Conservation (phyloP, 1,140 invertebrate genomes). For the Pseudomyrmex concolor region DNA sequence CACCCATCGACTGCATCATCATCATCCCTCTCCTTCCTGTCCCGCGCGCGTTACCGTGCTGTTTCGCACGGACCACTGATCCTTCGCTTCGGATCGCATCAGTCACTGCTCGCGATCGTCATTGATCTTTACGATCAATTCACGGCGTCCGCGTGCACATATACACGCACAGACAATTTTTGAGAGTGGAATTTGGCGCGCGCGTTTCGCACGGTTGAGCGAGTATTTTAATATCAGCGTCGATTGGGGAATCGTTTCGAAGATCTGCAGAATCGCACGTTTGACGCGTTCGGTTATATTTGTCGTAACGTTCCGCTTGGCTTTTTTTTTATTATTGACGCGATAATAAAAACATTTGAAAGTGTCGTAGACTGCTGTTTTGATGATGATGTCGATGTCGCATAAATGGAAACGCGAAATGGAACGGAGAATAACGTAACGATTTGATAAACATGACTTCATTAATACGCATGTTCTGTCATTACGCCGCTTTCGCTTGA, state of each 20-base stretch:
- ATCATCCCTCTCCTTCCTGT: slow-evolving; percentile 43
- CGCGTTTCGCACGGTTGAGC: neutral
- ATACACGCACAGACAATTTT: slow-evolving; percentile 12
- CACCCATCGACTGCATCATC: slow-evolving; percentile 59
- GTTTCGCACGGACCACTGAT: slow-evolving; percentile 60
- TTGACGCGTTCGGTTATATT: neutral
- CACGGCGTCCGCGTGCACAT: neutral
- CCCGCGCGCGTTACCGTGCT: slow-evolving; percentile 37
- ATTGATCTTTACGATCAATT: slow-evolving; percentile 47
- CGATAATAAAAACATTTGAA: neutral
- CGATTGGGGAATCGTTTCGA: slow-evolving; percentile 36
- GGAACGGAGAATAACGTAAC: neutral
- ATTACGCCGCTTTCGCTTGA: neutral
- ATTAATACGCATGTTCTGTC: neutral
- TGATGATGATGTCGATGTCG: neutral
- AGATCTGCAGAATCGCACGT: slow-evolving; percentile 10
- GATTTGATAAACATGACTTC: neutral
- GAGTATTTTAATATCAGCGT: slow-evolving; percentile 29
- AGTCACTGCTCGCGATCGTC: neutral
- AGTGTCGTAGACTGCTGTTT: neutral
- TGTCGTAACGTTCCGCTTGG: slow-evolving; percentile 10
- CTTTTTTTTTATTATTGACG: slow-evolving; percentile 4
- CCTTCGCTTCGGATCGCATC: slow-evolving; percentile 56
- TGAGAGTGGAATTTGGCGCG: neutral
- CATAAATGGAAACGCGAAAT: neutral